Evolutionary conservation across 2,888 invertebrate genomes (phyloP), one percentile per base, ranked within the genome.

Genomic region (Mimachlamys varia): DNA sequence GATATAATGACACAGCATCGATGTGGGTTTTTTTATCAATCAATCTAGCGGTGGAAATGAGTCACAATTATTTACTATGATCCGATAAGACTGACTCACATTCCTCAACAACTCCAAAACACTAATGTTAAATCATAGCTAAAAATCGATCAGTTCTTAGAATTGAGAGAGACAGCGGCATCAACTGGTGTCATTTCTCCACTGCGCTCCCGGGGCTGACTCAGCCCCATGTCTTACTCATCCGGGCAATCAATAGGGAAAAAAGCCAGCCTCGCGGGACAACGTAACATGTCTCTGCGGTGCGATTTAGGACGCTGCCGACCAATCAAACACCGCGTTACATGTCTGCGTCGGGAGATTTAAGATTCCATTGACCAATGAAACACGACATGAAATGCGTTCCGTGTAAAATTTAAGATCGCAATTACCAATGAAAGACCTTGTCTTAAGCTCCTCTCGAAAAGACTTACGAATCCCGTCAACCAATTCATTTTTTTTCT

Each of bases 71-170:
- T 27, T n/a, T n/a, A 27, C 19, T 76, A 33, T 76, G 12, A 76
- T 76, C 76, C 76, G 76, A 76, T 76, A 33, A 33, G 27, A 27
- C 76, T 76, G 76, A 76, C 76, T 76, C 76, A 76, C 76, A 76
- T 76, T 76, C 76, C 76, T 76, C 76, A 76, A 33, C 33, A 76
- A 33, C 76, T 27, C 33, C 0, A 76, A 76, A 76, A 76, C 27
- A 76, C 76, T 27, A 27, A 0, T 76, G 76, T 76, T 76, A 76
- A 76, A 76, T 76, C 76, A 76, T 76, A 33, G 33, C 76, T 76
- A 76, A 76, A 76, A 76, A 76, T 76, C 76, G 76, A 76, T 76
- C 7, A 76, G 76, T 33, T 27, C 33, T 76, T 76, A 33, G 76
- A 76, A 76, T 76, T 76, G 33, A 76, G 22, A 33, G 33, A 27